Percentiles rank a stretch among this genome's conserved stretches.
Evolutionary conservation across 2,797 vertebrate species (phyloP).

Genomic region (Eupleurogrammus muticus): DNA sequence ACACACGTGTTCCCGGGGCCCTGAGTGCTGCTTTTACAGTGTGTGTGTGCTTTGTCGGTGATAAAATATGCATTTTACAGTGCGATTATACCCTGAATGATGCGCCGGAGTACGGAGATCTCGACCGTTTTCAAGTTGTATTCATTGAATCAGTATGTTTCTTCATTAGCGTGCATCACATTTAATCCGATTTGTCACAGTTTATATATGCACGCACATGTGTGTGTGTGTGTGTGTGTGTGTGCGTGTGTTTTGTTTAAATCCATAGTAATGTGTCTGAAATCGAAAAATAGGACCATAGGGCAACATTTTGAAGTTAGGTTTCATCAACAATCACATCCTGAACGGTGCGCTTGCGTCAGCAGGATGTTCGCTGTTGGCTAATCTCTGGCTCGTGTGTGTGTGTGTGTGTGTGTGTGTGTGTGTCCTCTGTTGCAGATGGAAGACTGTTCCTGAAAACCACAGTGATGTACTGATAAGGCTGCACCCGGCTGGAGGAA

Average conservation of each 20-base stretch:
- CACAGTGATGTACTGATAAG: conserved; percentile 98
- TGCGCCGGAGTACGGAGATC: no score
- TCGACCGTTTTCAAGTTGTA: no score
- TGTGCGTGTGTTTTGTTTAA: conserved; percentile 36
- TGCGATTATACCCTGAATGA: conserved; percentile 41
- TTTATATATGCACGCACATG: no score
- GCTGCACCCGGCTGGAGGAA: conserved; percentile 76
- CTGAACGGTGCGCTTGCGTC: conserved; percentile 56
- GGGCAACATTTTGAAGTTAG: conserved; percentile 67
- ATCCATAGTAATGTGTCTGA: conserved; percentile 41
- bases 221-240: conserved; percentile 32
- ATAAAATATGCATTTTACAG: conserved; percentile 59
- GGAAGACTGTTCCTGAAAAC: conserved; percentile 99
- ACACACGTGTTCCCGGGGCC: conserved; percentile 44
- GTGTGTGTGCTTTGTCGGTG: conserved; percentile 31
- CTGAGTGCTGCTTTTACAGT: conserved; percentile 35
- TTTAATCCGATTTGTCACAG: conserved; percentile 59
- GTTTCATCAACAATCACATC: conserved; percentile 66
- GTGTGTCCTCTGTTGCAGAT: conserved; percentile 89
- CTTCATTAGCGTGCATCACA: conserved; percentile 8
- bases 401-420: no score
- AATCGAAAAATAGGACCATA: conserved; percentile 42
- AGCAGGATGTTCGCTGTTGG: conserved; percentile 66
- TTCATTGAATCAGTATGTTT: background rate
- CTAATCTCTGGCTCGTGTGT: conserved; percentile 71